phyloP scores from a whole-genome alignment of 2,113 vertebrate species.

The Ceyx margarethae region DNA sequence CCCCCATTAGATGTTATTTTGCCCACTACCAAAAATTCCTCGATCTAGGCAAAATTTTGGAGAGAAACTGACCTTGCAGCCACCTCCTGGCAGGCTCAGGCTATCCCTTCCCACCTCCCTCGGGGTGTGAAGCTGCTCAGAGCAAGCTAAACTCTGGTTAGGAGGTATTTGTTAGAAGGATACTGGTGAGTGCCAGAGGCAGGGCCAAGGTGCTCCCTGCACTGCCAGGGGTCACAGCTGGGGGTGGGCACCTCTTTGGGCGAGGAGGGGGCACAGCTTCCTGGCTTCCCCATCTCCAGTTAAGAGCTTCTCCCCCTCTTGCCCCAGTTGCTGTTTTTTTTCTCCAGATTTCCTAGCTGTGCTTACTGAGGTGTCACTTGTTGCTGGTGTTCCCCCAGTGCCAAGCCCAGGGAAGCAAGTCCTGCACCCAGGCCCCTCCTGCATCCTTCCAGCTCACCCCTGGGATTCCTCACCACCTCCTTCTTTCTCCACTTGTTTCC shows the following conservation, averaged over 20 bases:
- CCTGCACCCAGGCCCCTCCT: accelerated
- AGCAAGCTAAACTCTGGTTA: background rate
- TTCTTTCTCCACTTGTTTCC: background rate
- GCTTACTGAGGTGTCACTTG: background rate
- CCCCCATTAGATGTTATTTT: background rate
- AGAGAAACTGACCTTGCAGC: background rate
- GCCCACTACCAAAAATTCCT: background rate
- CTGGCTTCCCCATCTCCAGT: background rate
- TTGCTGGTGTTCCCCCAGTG: background rate
- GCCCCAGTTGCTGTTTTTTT: background rate
- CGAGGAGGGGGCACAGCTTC: background rate
- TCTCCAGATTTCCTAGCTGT: background rate
- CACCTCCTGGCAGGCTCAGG: background rate
- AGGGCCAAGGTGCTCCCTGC: background rate
- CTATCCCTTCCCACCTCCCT: background rate
- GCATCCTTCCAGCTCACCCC: background rate
- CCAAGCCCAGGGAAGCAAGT: background rate
- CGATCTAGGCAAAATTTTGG: background rate
- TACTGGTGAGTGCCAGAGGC: background rate
- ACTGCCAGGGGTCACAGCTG: background rate
- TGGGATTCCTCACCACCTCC: background rate
- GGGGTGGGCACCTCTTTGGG: background rate
- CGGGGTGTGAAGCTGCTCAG: background rate
- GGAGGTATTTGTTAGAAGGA: background rate
- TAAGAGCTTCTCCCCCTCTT: background rate